Evolutionary conservation across 2,888 invertebrate genomes (phyloP), one percentile per base, ranked within the genome.

Genomic region (Apamea epomidion): DNA sequence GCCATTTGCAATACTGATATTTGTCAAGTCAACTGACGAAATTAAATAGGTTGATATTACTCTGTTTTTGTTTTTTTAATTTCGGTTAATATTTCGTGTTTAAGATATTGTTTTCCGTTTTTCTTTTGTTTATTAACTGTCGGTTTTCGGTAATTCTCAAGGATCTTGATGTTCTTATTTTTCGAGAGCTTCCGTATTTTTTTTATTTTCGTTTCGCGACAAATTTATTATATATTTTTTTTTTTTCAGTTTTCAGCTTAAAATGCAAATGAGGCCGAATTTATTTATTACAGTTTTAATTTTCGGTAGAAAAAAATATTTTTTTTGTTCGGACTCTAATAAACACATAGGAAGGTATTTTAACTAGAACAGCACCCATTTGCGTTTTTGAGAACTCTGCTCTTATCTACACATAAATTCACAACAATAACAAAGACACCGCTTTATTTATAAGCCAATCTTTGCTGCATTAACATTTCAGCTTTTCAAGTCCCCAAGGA

Each of bases 1-100:
- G 76, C 76, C 64, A 73, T 81, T 87, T 87, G 72, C 67, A 74
- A 77, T 81, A 76, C 54, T 67, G 72, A 64, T 85, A 77, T 85
- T 85, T 75, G 72, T 70, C 74, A 62, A 75, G 69, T 73, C 58
- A 85, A 74, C 32, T 62, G 70, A 74, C 25, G 58, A 80, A 45
- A 76, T 69, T 32, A 80, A 76, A 81, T 74, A 32, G 12, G 3
- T 58, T 76, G 60, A 45, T n/a, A n/a, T 60, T 70, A 25, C 18
- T 21, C 7, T 32, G 29, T 62, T 48, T 45, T 29, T 5, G 37
- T 64, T 51, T 60, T 21, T 60, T 37, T 29, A 42, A 42, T 82
- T 67, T 60, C 3, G 18, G 29, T 42, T 32, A 5, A n/a, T 45
- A 68, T 72, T 8, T 45, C 42, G 18, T 25, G 32, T 45, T 29